A percentile compares a stretch with the other conserved stretches of the same genome.
These are phyloP conservation scores for Prionailurus viverrinus DNA, from an alignment of 2,113 vertebrate species.

Conservation along the genomic window DNA sequence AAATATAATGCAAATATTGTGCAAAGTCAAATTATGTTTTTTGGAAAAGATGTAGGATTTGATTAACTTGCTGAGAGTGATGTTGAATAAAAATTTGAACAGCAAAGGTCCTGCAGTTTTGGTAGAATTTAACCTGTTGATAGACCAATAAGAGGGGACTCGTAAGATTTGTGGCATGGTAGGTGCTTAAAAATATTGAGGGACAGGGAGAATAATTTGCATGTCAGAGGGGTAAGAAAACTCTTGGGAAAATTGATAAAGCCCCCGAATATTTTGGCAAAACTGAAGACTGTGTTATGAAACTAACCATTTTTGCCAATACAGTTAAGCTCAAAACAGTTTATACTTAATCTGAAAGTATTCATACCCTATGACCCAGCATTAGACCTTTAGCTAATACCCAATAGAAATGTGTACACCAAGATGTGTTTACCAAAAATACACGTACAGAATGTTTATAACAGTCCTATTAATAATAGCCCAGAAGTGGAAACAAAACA, in stretches of 20 bases:
- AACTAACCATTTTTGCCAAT: background rate
- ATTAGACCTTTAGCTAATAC: background rate
- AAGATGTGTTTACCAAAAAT: slow-evolving; percentile 33
- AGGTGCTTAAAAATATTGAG: background rate
- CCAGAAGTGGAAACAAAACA: background rate
- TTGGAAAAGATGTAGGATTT: background rate
- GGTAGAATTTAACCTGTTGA: background rate
- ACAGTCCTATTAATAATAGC: background rate
- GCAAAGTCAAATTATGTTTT: slow-evolving; percentile 1
- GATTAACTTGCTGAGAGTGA: slow-evolving; percentile 28
- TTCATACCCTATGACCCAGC: background rate
- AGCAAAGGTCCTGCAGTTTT: slow-evolving; percentile 15
- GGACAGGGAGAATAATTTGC: background rate
- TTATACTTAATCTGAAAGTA: slow-evolving; percentile 12
- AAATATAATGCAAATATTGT: background rate
- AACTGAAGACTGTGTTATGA: background rate
- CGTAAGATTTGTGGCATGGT: background rate
- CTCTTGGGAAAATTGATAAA: slow-evolving; percentile 12
- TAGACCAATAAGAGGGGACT: background rate
- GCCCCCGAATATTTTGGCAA: background rate
- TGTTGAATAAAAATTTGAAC: background rate
- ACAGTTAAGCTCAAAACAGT: background rate
- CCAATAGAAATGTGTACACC: background rate
- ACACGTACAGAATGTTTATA: background rate
- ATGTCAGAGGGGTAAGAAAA: background rate